Evolutionary conservation across 2,113 vertebrate species (phyloP).

Genomic region (Esox niger): DNA sequence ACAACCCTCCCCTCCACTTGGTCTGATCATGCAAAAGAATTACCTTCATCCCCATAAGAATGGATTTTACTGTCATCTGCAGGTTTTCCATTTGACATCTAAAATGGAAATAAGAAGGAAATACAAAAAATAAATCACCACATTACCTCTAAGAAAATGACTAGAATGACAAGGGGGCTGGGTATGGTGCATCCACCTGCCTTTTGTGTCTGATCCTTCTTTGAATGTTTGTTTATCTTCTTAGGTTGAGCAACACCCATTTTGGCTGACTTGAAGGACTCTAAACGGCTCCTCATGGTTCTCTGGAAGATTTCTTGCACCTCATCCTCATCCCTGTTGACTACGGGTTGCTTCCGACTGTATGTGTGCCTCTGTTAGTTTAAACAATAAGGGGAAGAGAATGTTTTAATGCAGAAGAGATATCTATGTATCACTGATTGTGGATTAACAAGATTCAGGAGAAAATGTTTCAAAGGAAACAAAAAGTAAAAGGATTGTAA

Average conservation of each 20-base stretch:
- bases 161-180: background rate
- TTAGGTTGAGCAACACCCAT: conserved; percentile 81
- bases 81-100: conserved; percentile 63
- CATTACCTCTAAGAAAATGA: background rate
- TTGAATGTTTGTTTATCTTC: conserved; percentile 81
- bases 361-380: conserved; percentile 81
- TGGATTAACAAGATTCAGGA: no score
- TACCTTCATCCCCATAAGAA: conserved; percentile 66
- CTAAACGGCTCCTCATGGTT: conserved; percentile 92
- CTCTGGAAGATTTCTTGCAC: conserved; percentile 96
- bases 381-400: conserved; percentile 27
- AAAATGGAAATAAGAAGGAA: conserved; percentile 17
- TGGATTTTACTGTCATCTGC: conserved; percentile 36
- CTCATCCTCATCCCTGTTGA: conserved; percentile 79
- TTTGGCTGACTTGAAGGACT: conserved; percentile 94
- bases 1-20: background rate
- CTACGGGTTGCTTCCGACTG: conserved; percentile 83
- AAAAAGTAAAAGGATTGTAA: no score
- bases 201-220: conserved; percentile 82
- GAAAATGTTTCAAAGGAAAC: no score
- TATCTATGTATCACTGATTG: no score
- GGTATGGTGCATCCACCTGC: conserved; percentile 56
- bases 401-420: no score
- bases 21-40: background rate
- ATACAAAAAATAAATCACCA: conserved; percentile 1